A percentile compares a stretch with the other conserved stretches of the same genome.
phyloP scores from a whole-genome alignment of 2,797 vertebrate genomes.

The Pyrocephalus nanus region DNA sequence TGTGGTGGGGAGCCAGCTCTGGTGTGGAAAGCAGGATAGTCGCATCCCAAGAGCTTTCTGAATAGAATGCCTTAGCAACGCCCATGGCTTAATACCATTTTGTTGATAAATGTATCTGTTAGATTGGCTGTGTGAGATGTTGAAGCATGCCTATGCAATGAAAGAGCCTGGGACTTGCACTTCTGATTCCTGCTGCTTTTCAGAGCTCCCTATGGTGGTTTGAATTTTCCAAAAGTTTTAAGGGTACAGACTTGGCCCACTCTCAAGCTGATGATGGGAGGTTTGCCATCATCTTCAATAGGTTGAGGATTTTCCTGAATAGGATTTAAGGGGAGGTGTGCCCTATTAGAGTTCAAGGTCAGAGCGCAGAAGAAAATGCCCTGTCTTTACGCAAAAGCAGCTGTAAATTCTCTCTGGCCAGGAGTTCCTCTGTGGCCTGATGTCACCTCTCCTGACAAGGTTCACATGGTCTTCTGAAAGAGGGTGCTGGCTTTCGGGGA shows the following conservation, averaged over 20 bases:
- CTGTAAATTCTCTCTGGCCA: not conserved
- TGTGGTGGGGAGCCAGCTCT: rapidly evolving
- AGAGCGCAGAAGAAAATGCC: not conserved
- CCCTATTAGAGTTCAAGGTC: not conserved
- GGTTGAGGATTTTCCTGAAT: not conserved
- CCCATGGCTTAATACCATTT: not conserved
- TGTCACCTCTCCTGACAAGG: not conserved
- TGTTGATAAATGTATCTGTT: not conserved
- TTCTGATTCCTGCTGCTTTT: not conserved
- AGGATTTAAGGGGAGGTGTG: not conserved
- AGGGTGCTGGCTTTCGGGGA: rapidly evolving
- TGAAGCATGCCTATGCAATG: not conserved
- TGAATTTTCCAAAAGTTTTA: not conserved
- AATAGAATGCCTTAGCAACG: not conserved
- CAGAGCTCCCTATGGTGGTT: not conserved
- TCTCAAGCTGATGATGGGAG: not conserved
- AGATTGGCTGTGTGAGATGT: not conserved
- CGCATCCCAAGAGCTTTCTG: not conserved
- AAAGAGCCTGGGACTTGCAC: rapidly evolving
- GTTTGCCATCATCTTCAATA: not conserved
- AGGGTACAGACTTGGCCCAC: not conserved
- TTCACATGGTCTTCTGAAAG: not conserved
- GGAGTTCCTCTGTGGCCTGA: not conserved
- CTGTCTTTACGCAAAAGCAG: not conserved
- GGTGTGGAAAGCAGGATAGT: not conserved